These are phyloP conservation scores for Amphipoea lucens DNA, from an alignment of 2,888 invertebrate genomes.

Conservation along the genomic window DNA sequence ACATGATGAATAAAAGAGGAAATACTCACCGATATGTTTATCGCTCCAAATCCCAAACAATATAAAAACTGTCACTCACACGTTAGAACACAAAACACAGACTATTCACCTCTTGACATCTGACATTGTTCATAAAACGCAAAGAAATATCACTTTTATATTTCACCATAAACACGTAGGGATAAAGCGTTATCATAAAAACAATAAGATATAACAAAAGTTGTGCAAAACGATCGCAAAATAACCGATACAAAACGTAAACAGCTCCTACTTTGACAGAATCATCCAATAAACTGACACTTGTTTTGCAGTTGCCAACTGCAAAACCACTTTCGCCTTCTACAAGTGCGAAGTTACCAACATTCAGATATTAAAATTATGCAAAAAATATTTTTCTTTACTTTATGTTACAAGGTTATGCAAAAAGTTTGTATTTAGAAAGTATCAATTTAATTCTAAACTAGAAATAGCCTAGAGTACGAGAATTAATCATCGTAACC, in stretches of 20 bases:
- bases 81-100: conserved; percentile 87
- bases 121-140: conserved; percentile 84
- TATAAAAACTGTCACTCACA: conserved; percentile 88
- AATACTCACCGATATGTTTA: conserved; percentile 88
- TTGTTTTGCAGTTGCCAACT: conserved; percentile 80
- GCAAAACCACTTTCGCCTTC: conserved; percentile 83
- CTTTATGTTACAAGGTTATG: conserved; percentile 21
- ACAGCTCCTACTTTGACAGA: conserved; percentile 90
- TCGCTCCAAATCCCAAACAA: conserved; percentile 88
- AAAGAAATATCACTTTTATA: conserved; percentile 80
- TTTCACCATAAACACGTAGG: conserved; percentile 80
- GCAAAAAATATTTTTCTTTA: conserved; percentile 31
- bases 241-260: conserved; percentile 89
- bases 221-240: conserved; percentile 89
- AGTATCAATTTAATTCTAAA: neutral
- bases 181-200: conserved; percentile 86
- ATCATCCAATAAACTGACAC: conserved; percentile 84
- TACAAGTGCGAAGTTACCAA: conserved; percentile 65
- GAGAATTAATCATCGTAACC: neutral
- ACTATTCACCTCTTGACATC: conserved; percentile 90
- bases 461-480: neutral
- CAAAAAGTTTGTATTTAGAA: conserved; percentile 31
- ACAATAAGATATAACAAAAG: conserved; percentile 88
- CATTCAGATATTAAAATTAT: conserved; percentile 58
- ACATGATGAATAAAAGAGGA: conserved; percentile 74